Base-by-base conservation (phyloP, 2,888 invertebrate genomes). In the Epistrophella euchroma region DNA sequence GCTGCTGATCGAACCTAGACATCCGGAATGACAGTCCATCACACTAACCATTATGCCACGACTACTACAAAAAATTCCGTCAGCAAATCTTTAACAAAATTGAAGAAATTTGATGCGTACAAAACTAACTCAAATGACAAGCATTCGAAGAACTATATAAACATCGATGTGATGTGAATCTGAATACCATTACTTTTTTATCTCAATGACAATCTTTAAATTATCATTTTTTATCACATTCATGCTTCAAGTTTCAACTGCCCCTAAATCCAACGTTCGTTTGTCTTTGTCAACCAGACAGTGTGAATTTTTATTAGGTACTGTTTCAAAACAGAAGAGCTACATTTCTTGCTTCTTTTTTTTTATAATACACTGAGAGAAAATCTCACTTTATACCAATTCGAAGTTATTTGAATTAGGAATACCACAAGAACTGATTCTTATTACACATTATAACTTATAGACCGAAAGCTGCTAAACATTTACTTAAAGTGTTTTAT, bases 281-380 rank as follows among this genome's bases (percentile, higher is more conserved):
- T 68, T 17, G 22, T 25, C 9, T 25, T 17, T 55, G 28, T 66
- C 43, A 15, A 17, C 47, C 66, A 68, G 81, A 70, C 71, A 64
- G 62, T 56, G 19, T 71, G 81, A 60, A 70, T 80, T 70, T 62
- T 74, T 56, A 56, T 71, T 71, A n/a, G n/a, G n/a, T n/a, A 32
- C 37, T 28, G 22, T 47, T 52, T 71, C 37, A 9, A 68, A 80
- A 70, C 62, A 62, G 43, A 80, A 52, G 19, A 35, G 6, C 28
- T n/a, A 28, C 32, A 45, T 37, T 37, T 6, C 32, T 37, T 13
- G n/a, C 17, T 28, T 15, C 37, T 13, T 37, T 5, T 37, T 37
- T 13, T 4, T 37, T 4, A 37, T 37, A 37, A 37, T 13, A 56
- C 56, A 56, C 56, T 35, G 32, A 35, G 7, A 35, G 13, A 32